Evolutionary conservation across 92 coral and sea anemone genomes (phyloP).

Genomic region (Diadumene lineata): DNA sequence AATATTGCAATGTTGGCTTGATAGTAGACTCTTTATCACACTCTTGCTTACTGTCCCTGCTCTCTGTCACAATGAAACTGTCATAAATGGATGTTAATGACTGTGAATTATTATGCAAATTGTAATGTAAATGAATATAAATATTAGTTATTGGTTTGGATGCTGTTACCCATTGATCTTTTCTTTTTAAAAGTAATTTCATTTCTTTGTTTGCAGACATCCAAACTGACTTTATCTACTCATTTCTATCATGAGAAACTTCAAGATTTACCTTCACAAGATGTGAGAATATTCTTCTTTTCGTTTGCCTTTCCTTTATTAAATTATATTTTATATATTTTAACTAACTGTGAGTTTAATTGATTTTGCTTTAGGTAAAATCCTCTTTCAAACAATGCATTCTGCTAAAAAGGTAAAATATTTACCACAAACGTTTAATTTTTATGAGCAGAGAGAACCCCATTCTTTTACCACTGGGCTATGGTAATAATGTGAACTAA

Average conservation of each 20-base stretch:
- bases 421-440: background rate
- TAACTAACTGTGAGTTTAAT: background rate
- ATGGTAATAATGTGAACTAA: too few relatives aligned
- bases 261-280: conserved; percentile 85
- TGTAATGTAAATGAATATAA: background rate
- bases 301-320: background rate
- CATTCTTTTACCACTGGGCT: too few relatives aligned
- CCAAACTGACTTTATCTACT: conserved; percentile 76
- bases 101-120: too few relatives aligned
- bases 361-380: conserved; percentile 48
- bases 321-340: too few relatives aligned
- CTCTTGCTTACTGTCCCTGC: too few relatives aligned
- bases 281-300: conserved; percentile 48
- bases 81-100: too few relatives aligned
- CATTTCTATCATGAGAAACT: conserved; percentile 93
- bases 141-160: background rate
- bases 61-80: too few relatives aligned
- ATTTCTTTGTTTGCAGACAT: conserved; percentile 55
- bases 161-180: background rate
- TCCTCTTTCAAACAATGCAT: conserved; percentile 83
- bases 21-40: too few relatives aligned
- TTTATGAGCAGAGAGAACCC: too few relatives aligned
- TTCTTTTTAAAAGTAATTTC: background rate
- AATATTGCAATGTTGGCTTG: too few relatives aligned
- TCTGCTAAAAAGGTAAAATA: conserved; percentile 73